phyloP scores from a whole-genome alignment of 2,797 vertebrate genomes.

The Pseudotriccus pelzelni region DNA sequence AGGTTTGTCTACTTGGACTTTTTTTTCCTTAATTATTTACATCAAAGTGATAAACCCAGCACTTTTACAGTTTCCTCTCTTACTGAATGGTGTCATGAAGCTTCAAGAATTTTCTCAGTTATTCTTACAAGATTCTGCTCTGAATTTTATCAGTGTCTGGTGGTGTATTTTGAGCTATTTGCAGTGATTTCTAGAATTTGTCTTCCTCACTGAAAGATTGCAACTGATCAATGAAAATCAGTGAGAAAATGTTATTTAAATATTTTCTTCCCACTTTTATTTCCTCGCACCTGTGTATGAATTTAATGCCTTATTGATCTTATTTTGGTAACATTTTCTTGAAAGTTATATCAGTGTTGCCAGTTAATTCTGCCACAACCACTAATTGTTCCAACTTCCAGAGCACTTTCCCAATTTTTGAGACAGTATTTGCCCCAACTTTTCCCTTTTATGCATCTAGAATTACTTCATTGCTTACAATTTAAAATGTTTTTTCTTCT shows the following conservation, averaged over 20 bases:
- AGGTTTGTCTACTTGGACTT: background rate
- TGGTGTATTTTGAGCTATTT: background rate
- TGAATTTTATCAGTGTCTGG: background rate
- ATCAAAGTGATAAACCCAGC: background rate
- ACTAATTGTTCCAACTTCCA: background rate
- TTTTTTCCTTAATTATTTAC: background rate
- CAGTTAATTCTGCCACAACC: background rate
- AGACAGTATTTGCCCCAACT: background rate
- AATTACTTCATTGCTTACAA: background rate
- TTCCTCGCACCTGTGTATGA: background rate
- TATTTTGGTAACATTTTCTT: background rate
- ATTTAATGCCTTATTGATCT: background rate
- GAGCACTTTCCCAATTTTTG: background rate
- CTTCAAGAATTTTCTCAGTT: background rate
- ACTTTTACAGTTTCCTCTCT: background rate
- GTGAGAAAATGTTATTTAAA: background rate
- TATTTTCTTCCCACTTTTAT: background rate
- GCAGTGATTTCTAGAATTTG: background rate
- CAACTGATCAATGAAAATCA: background rate
- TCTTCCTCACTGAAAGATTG: background rate
- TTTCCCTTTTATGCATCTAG: background rate
- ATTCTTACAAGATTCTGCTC: background rate
- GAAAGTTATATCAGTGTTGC: background rate
- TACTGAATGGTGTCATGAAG: background rate
- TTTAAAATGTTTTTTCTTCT: background rate